Evolutionary conservation across 2,797 vertebrate species (phyloP), one percentile per base, ranked within the genome.

Genomic region (Siniperca scherzeri): DNA sequence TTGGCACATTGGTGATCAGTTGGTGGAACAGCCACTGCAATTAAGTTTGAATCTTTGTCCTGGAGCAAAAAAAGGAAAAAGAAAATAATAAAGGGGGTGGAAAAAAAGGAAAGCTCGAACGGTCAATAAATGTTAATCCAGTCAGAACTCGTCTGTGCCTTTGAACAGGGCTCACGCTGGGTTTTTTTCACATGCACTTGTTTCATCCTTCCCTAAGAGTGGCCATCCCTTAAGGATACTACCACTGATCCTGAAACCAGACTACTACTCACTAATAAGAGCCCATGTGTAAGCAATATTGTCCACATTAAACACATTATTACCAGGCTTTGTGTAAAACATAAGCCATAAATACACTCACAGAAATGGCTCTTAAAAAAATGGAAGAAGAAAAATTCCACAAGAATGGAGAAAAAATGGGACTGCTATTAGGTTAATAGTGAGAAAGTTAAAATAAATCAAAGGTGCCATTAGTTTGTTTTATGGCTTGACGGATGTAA

Each of bases 81-180:
- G 42, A 40, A 76, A 68, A 85, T 70, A 78, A 82, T 84, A 64
- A 81, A 38, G 33, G 17, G 46, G 62, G 30, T 22, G 69, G 50
- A 81, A 87, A 84, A 81, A 85, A 52, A 61, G 95, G 93, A 94
- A 95, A 96, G 96, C 97, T 97, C 97, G 97, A 97, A 96, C 94
- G 97, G 97, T 99, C 98, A 98, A 99, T 99, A 99, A 98, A 99
- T 98, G 98, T 97, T 99, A 99, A 99, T 99, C 98, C 98, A 99
- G 97, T 98, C 97, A 97, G 96, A 97, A 97, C 95, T 97, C 95
- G 95, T 97, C 96, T 97, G 95, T 94, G 96, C 94, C 97, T 98
- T 99, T 99, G 97, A 99, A 98, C 97, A 95, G 97, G 97, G 96
- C 96, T 98, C 97, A 97, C 91, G 94, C 96, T 95, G 96, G 94